phyloP scores from a whole-genome alignment of 2,113 vertebrate genomes.

The Sceloporus tristichus region DNA sequence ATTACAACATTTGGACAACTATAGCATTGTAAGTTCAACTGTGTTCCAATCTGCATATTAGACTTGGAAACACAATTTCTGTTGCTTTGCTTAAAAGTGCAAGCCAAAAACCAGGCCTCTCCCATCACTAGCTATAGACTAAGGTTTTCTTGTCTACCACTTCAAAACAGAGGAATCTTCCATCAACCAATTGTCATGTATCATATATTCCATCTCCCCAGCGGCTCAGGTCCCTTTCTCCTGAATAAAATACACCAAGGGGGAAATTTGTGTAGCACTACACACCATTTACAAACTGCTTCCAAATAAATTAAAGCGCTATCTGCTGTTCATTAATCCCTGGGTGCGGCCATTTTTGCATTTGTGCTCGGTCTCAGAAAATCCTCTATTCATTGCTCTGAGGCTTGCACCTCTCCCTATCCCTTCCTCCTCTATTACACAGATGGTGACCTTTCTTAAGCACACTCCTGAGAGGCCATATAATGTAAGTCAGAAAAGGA shows the following conservation, averaged over 20 bases:
- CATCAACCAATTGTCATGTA: not conserved
- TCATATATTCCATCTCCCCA: not conserved
- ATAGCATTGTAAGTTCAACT: not conserved
- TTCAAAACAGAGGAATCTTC: not conserved
- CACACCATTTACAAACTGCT: conserved; percentile 17
- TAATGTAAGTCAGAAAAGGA: conserved; percentile 31
- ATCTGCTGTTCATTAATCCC: not conserved
- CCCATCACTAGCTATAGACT: not conserved
- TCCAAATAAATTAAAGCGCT: conserved; percentile 17
- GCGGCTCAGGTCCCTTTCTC: not conserved
- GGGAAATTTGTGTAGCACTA: not conserved
- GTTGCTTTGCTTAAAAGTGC: not conserved
- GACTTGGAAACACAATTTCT: not conserved
- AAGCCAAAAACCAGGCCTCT: too few relatives aligned
- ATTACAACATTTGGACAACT: not conserved
- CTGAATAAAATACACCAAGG: conserved; percentile 16
- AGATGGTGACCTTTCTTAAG: conserved; percentile 51
- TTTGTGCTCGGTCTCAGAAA: not conserved
- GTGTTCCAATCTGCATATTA: not conserved
- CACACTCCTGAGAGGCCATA: not conserved
- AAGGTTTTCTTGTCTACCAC: not conserved
- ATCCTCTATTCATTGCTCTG: not conserved
- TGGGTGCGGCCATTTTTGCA: not conserved
- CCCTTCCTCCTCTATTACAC: not conserved
- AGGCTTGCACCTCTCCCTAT: not conserved